Evolutionary conservation across 2,113 vertebrate species (phyloP).

Genomic region (Odocoileus virginianus): DNA sequence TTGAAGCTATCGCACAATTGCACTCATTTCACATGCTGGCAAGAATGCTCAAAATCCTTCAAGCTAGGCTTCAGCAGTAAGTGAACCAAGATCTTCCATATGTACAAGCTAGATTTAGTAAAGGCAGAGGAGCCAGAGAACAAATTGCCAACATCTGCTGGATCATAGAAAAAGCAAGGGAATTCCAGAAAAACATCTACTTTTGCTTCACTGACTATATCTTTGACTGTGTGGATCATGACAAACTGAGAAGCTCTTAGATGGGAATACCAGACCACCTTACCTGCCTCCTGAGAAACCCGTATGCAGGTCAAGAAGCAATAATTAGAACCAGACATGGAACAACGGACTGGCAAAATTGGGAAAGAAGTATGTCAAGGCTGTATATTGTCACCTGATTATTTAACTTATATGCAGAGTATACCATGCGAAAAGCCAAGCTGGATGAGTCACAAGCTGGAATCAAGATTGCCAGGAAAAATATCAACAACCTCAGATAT

Average conservation of each 20-base stretch:
- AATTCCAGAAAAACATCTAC: neutral
- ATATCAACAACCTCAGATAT: neutral
- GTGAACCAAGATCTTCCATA: neutral
- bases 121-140: neutral
- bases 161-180: neutral
- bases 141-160: neutral
- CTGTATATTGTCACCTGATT: neutral
- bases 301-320: neutral
- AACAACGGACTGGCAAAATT: neutral
- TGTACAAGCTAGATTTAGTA: neutral
- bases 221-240: neutral
- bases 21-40: neutral
- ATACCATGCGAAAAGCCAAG: fast-evolving
- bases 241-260: neutral
- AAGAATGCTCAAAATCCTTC: neutral
- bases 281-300: neutral
- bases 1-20: neutral
- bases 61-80: neutral
- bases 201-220: neutral
- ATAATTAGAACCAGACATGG: neutral
- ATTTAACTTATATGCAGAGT: neutral
- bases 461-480: neutral
- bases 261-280: neutral
- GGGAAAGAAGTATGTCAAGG: neutral
- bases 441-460: neutral